Base-by-base conservation (phyloP, 2,888 invertebrate species). In the Phortica magna region DNA sequence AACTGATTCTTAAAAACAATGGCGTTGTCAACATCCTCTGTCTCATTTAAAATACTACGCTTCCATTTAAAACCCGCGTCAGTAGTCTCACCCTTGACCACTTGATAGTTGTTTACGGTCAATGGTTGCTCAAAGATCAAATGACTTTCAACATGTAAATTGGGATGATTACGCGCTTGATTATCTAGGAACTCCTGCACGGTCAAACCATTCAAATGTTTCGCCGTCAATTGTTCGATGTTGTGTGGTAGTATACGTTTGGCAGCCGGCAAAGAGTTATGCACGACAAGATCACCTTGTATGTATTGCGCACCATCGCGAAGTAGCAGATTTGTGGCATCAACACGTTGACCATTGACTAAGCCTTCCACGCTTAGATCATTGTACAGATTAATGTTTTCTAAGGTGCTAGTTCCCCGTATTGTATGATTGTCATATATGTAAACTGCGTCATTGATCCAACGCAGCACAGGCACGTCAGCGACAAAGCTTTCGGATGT, bases 401-500 rank as follows among this genome's bases (percentile, higher is more conserved):
- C 87, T 10, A 92, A 73, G 12, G 76, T 90, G 73, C 93, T 93
- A 9, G 82, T 87, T 61, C 93, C 94, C 22, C 89, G 84, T n/a
- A 94, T 91, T 10, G 89, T 91, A 76, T 91, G 90, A 74, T 89
- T 90, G 39, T 87, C 89, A 78, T 90, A 91, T 14, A 92, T 88
- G 55, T 89, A 89, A 3, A 94, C 90, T 0, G 93, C 87, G 53
- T 93, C 89, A 39, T 90, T 86, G 2, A 93, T 89, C 93, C 93
- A 94, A 70, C 92, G 83, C 2, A 87, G 76, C 10, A 94, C 84
- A 67, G 93, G 89, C 0, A 93, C 92, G 67, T 92, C 89, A 81
- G 93, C 93, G 19, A 94, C 85, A 5, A 67, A 79, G 73, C 90
- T 88, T 0, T 43, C 81, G 31, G 87, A 77, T 10, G 89, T 82